A percentile compares a stretch with the other conserved stretches of the same genome.
These are phyloP conservation scores for Molossus alvarezi DNA, from an alignment of 2,797 vertebrate species.

Conservation along the genomic window DNA sequence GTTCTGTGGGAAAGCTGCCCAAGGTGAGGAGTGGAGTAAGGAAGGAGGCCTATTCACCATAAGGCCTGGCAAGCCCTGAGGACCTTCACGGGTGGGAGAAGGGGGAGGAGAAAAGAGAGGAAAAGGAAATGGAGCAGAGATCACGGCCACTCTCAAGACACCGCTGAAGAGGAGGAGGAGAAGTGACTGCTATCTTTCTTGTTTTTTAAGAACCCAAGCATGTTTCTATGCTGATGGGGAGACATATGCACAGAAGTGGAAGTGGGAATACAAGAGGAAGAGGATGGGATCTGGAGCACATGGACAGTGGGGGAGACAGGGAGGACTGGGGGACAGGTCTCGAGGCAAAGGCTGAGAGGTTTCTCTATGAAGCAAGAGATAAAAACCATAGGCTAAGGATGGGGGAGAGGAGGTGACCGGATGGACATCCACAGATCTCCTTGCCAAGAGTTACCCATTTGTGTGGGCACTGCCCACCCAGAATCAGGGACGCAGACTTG, in stretches of 20 bases:
- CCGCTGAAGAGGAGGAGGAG: background rate
- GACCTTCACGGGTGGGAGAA: background rate
- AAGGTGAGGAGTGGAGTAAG: background rate
- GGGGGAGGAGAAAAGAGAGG: background rate
- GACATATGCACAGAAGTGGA: background rate
- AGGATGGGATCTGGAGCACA: no score
- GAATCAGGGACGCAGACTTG: background rate
- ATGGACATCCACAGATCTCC: background rate
- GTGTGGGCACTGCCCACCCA: background rate
- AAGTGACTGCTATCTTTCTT: background rate
- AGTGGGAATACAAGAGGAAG: background rate
- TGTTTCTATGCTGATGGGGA: background rate
- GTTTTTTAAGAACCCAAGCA: background rate
- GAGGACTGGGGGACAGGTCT: background rate
- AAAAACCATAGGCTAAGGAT: background rate
- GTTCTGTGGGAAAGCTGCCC: background rate
- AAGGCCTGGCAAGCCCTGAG: rapidly evolving
- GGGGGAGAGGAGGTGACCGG: background rate
- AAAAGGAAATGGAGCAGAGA: background rate
- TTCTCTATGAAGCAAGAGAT: background rate
- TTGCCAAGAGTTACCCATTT: background rate
- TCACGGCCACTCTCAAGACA: background rate
- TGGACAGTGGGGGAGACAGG: background rate
- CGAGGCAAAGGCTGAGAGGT: background rate
- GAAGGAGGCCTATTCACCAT: background rate